phyloP scores from a whole-genome alignment of 2,888 invertebrate species.

The Rutpela maculata region DNA sequence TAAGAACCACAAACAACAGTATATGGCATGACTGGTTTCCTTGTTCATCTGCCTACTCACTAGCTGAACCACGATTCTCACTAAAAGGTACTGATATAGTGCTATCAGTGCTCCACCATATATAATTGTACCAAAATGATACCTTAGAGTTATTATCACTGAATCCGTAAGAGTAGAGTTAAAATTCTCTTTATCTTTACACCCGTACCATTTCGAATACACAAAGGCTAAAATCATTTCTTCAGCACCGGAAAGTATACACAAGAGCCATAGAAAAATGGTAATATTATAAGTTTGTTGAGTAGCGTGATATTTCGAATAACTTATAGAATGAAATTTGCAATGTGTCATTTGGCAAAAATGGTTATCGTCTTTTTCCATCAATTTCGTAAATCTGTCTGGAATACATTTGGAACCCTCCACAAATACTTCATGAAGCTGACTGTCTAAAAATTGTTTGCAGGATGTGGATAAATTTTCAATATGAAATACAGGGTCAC shows the following conservation, averaged over 20 bases:
- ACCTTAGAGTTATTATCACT: neutral
- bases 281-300: conserved; percentile 12
- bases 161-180: neutral
- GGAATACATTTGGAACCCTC: neutral
- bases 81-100: conserved; percentile 2
- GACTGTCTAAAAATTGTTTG: neutral
- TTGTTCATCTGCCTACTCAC: neutral
- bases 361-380: neutral
- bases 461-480: neutral
- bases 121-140: conserved; percentile 10
- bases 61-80: neutral
- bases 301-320: neutral
- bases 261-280: neutral
- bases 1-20: neutral
- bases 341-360: neutral
- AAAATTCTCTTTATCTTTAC: neutral
- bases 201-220: conserved; percentile 8
- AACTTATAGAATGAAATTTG: neutral
- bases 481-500: neutral
- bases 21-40: neutral
- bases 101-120: neutral
- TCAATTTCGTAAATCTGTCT: neutral
- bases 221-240: conserved; percentile 1
- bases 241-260: neutral
- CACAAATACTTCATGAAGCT: neutral